These are phyloP conservation scores for Dexiosoma caninum DNA, from an alignment of 2,888 invertebrate species.

Conservation along the genomic window DNA sequence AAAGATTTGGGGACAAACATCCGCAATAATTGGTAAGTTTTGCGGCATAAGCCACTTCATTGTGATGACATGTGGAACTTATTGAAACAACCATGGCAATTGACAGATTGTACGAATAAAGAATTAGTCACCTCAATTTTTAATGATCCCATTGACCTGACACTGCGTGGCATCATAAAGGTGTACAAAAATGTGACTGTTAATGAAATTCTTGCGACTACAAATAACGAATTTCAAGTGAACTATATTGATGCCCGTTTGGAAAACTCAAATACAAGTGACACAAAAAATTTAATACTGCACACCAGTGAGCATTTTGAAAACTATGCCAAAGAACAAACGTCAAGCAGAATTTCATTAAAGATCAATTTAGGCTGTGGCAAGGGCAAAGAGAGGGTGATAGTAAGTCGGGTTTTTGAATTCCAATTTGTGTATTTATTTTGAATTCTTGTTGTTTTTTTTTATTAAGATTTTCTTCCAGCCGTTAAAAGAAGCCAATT, in stretches of 20 bases:
- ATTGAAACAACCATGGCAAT: too few species aligned
- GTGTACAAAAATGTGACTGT: slow-evolving; percentile 63
- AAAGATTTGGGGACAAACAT: neutral
- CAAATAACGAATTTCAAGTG: slow-evolving; percentile 64
- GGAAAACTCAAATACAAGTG: slow-evolving; percentile 25
- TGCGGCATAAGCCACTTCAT: too few species aligned
- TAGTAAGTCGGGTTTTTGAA: slow-evolving; percentile 53
- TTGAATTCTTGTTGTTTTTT: neutral
- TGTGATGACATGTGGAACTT: too few species aligned
- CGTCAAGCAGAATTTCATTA: slow-evolving; percentile 59
- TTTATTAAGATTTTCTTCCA: slow-evolving; percentile 65
- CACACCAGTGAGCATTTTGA: slow-evolving; percentile 66
- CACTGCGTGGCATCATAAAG: slow-evolving; percentile 55
- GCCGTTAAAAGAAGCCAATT: slow-evolving; percentile 65
- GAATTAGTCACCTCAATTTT: slow-evolving; percentile 61
- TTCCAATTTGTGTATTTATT: too few species aligned
- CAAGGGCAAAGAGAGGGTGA: slow-evolving; percentile 55
- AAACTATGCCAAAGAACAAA: slow-evolving; percentile 67
- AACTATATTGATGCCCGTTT: slow-evolving; percentile 67
- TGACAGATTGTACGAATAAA: slow-evolving; percentile 57
- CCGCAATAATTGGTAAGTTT: slow-evolving; percentile 1
- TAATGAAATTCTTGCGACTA: slow-evolving; percentile 52
- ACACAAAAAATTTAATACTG: slow-evolving; percentile 59
- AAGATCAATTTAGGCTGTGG: slow-evolving; percentile 63
- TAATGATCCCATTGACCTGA: slow-evolving; percentile 61